Base-by-base conservation (phyloP, 2,888 invertebrate species). In the Metopia argyrocephala region DNA sequence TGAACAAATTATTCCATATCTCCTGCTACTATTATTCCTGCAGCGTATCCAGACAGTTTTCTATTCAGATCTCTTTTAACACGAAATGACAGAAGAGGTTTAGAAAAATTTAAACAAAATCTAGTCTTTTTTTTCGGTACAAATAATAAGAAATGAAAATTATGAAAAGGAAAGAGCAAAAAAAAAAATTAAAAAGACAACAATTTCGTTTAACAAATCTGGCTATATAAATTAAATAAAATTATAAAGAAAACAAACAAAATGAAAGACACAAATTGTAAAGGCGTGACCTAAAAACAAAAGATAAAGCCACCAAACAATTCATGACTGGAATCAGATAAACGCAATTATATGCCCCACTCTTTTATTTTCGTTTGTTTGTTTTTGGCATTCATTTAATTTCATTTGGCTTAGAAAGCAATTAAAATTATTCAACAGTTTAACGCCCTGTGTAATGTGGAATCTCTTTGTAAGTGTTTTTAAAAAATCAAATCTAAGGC, bases 281-380 rank as follows among this genome's bases (percentile, higher is more conserved):
- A 71, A 71, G 27, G 45, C 28, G n/a, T 64, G 54, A 48, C 64
- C 71, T 56, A 71, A 38, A 64, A 62, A 62, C 9, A 3, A 38
- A 38, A 38, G 9, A 38, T 12, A 38, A 38, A 38, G 1, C 38
- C n/a, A n/a, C n/a, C n/a, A n/a, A 15, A 9, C 3, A 38, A 38
- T 38, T 38, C 38, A 38, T 4, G 38, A 38, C 38, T 38, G 9
- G 38, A 15, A 9, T 38, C 38, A 38, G 38, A 15, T 9, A 38
- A 15, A 38, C 9, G 15, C 15, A 38, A 12, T 38, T 12, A 12
- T 38, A 38, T 38, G 38, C 38, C 12, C 15, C 0, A 38, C 12
- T 38, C 38, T 38, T 38, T 38, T 38, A 38, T 12, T 38, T 38
- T 9, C 38, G 38, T 38, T 15, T 38, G 3, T 38, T n/a, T n/a